These are phyloP conservation scores for Mycetomoellerius zeteki DNA, from an alignment of 1,140 invertebrate species.

Conservation along the genomic window DNA sequence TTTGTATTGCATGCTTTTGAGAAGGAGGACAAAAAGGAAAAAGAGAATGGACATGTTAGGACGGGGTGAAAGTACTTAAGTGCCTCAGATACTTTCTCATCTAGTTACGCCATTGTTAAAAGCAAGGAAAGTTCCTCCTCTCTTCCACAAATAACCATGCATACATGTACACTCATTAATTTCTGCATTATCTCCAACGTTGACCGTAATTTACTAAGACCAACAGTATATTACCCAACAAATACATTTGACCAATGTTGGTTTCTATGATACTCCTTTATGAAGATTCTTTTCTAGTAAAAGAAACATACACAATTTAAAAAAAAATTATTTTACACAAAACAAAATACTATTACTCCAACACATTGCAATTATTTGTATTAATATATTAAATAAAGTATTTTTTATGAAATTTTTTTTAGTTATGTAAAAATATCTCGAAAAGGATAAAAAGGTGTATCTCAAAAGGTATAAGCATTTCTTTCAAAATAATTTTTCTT, in stretches of 20 bases:
- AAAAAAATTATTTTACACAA: not conserved
- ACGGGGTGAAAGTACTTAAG: slow-evolving; percentile 31
- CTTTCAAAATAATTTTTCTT: not conserved
- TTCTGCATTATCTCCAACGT: slow-evolving; percentile 12
- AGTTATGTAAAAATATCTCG: not conserved
- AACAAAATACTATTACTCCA: not conserved
- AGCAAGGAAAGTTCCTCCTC: slow-evolving; percentile 2
- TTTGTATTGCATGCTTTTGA: not conserved
- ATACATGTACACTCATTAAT: slow-evolving; percentile 4
- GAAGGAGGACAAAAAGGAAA: not conserved
- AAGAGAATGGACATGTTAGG: not conserved
- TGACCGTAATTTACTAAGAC: slow-evolving; percentile 28
- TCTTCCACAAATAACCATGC: not conserved
- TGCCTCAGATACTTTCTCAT: slow-evolving; percentile 37
- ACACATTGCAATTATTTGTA: not conserved
- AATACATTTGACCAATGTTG: not conserved
- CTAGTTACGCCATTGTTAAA: slow-evolving; percentile 36
- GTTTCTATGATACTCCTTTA: not conserved
- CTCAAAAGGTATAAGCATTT: not conserved
- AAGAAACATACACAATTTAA: too few relatives aligned
- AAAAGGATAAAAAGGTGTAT: too few relatives aligned
- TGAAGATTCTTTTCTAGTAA: not conserved
- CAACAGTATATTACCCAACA: not conserved
- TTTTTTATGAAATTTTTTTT: not conserved
- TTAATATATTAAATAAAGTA: not conserved